Conservation (phyloP, 2,113 vertebrate genomes). For the Archocentrus centrarchus region DNA sequence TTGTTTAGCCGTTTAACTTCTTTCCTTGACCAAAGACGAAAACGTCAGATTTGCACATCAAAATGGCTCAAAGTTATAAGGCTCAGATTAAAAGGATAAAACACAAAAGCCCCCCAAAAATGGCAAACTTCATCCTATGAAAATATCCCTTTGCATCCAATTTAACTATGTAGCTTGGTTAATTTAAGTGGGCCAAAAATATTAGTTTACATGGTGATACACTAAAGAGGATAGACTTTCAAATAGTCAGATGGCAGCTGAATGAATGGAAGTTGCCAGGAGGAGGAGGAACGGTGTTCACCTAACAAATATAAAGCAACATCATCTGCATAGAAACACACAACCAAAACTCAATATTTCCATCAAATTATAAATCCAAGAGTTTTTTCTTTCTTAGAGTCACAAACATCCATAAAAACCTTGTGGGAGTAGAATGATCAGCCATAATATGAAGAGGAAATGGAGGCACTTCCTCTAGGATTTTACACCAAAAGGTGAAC, state of each 20-base stretch:
- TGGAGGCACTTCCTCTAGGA: not conserved
- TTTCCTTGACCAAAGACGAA: not conserved
- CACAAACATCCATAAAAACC: not conserved
- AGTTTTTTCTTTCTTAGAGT: not conserved
- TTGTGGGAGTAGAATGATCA: not conserved
- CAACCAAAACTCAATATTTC: fast-evolving
- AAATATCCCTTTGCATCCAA: not conserved
- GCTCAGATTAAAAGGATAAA: not conserved
- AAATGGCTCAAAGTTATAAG: not conserved
- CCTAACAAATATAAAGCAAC: not conserved
- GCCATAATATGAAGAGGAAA: not conserved
- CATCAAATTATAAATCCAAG: not conserved
- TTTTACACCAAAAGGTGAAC: not conserved
- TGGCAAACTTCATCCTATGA: not conserved
- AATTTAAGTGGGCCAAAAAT: not conserved
- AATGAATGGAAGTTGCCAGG: not conserved
- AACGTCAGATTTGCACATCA: not conserved
- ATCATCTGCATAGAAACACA: not conserved
- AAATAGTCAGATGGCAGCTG: not conserved
- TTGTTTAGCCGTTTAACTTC: not conserved
- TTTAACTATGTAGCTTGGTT: not conserved
- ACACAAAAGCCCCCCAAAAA: not conserved
- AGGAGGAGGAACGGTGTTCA: not conserved
- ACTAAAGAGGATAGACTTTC: not conserved
- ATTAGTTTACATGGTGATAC: not conserved